Conservation (phyloP, 2,797 vertebrate species). For the Pangasius mekongensis region DNA sequence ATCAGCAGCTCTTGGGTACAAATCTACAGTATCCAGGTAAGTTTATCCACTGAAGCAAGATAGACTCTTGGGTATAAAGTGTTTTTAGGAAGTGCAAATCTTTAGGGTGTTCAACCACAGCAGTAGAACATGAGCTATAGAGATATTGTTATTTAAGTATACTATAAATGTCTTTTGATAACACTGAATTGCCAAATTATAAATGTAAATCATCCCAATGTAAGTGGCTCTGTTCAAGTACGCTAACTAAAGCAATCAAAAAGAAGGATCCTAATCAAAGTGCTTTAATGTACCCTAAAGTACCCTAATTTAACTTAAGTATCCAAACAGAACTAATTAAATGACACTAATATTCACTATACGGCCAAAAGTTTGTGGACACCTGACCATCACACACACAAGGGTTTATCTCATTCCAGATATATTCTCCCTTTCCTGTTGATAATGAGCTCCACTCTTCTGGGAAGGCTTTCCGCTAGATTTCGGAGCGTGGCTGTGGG, state of each 20-base stretch:
- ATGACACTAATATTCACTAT: background rate
- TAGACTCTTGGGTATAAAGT: background rate
- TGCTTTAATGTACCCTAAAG: background rate
- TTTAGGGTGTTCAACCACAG: background rate
- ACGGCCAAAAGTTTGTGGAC: background rate
- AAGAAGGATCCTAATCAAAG: background rate
- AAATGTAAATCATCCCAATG: background rate
- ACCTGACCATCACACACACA: background rate
- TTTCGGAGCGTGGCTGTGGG: background rate
- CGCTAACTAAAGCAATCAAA: background rate
- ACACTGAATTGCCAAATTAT: too few relatives aligned
- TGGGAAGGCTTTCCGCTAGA: background rate
- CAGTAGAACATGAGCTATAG: too few relatives aligned
- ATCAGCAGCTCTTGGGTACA: constrained; percentile 1
- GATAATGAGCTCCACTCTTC: background rate
- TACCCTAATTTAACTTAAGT: background rate
- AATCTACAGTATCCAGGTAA: background rate
- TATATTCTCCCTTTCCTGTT: background rate
- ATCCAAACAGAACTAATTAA: background rate
- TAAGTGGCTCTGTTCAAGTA: background rate
- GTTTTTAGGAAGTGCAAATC: background rate
- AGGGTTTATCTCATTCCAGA: background rate
- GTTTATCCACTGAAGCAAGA: background rate
- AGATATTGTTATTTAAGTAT: background rate
- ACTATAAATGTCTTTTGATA: background rate